Percentiles rank a stretch among this genome's conserved stretches.
Evolutionary conservation across 2,113 vertebrate genomes (phyloP).

Genomic region (Uria lomvia): DNA sequence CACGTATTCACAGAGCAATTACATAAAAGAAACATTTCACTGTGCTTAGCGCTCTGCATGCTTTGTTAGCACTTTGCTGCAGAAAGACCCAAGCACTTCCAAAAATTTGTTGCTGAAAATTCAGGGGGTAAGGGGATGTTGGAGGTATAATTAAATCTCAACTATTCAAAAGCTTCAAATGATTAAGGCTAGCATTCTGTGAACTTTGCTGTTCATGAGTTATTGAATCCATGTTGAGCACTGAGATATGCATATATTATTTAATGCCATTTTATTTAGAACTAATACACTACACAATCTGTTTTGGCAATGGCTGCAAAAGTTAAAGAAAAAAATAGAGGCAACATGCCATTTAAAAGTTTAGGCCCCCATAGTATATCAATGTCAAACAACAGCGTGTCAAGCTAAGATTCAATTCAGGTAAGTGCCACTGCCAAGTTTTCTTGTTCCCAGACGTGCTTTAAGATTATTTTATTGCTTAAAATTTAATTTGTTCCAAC

Average conservation of each 20-base stretch:
- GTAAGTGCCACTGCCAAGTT: conserved; percentile 86
- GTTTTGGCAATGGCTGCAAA: conserved; percentile 3
- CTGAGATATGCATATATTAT: conserved; percentile 20
- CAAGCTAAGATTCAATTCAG: conserved; percentile 84
- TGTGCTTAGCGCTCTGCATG: neutral
- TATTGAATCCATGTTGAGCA: conserved; percentile 22
- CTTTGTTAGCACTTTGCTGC: neutral
- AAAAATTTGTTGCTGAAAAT: conserved; percentile 1
- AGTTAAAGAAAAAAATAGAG: neutral
- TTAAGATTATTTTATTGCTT: conserved; percentile 89
- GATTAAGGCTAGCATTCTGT: conserved; percentile 50
- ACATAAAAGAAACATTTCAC: neutral
- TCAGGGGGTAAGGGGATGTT: neutral
- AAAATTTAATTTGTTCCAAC: conserved; percentile 90
- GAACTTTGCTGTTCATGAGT: conserved; percentile 48
- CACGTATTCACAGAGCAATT: neutral
- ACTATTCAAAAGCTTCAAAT: conserved; percentile 45
- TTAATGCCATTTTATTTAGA: conserved; percentile 53
- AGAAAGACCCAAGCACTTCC: neutral
- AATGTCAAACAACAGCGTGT: conserved; percentile 80
- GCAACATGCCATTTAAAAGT: conserved; percentile 64
- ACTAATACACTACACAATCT: conserved; percentile 16
- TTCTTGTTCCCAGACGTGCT: conserved; percentile 83
- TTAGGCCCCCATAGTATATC: conserved; percentile 73
- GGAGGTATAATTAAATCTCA: conserved; percentile 45